These are phyloP conservation scores for Selenia dentaria DNA, from an alignment of 2,888 invertebrate genomes.

Conservation along the genomic window DNA sequence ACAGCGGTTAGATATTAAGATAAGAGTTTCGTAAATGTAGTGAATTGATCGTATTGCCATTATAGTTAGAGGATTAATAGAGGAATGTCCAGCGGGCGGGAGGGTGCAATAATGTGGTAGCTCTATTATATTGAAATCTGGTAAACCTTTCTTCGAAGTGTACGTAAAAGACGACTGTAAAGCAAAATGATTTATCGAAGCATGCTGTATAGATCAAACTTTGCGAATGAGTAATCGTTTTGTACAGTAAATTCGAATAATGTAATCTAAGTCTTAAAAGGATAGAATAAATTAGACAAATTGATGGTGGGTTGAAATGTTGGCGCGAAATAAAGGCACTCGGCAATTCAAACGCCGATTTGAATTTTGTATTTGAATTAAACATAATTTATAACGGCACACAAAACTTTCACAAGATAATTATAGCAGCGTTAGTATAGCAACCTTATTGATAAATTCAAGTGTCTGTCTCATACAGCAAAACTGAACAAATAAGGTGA, in stretches of 20 bases:
- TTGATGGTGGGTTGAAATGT: constrained; percentile 47
- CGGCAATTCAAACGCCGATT: too few relatives aligned
- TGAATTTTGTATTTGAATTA: too few relatives aligned
- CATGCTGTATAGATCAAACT: constrained; percentile 71
- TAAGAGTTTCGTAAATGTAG: constrained; percentile 74
- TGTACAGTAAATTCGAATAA: constrained; percentile 78
- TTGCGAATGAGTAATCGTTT: constrained; percentile 76
- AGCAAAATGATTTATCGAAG: constrained; percentile 44
- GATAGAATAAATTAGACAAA: constrained; percentile 69
- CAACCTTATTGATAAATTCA: too few relatives aligned
- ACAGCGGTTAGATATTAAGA: constrained; percentile 67
- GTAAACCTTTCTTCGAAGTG: constrained; percentile 73
- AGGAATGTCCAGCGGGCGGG: constrained; percentile 72
- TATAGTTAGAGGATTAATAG: constrained; percentile 74
- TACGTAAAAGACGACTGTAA: constrained; percentile 77
- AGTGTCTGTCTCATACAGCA: too few relatives aligned
- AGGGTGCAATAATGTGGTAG: constrained; percentile 68
- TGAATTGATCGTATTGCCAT: constrained; percentile 74
- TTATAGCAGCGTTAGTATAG: too few relatives aligned
- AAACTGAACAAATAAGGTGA: too few relatives aligned
- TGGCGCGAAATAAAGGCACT: constrained; percentile 49
- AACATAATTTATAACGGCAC: too few relatives aligned
- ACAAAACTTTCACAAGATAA: too few relatives aligned
- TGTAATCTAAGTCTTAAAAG: constrained; percentile 60
- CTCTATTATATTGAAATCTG: constrained; percentile 17